These are phyloP conservation scores for Metaphire vulgaris DNA, from an alignment of 1,140 invertebrate genomes.

Conservation along the genomic window DNA sequence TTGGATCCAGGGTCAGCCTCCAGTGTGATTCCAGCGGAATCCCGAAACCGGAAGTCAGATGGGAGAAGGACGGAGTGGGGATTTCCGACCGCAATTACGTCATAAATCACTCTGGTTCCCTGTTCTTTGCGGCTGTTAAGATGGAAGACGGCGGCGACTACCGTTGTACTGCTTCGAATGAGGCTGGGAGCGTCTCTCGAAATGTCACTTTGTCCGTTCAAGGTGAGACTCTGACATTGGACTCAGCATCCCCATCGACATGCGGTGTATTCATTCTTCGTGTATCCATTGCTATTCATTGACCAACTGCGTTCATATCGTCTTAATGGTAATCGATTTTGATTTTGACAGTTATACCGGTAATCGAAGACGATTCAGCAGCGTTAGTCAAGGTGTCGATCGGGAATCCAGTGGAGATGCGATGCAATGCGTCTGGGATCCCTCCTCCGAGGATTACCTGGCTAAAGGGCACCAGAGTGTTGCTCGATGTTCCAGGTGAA, in stretches of 20 bases:
- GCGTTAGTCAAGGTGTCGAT: conserved; percentile 26
- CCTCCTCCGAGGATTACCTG: conserved; percentile 47
- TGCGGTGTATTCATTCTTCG: too few relatives aligned
- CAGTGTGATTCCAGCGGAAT: conserved; percentile 40
- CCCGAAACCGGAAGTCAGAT: conserved; percentile 45
- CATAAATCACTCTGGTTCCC: conserved; percentile 41
- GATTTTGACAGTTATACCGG: conserved; percentile 31
- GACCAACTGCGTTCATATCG: too few relatives aligned
- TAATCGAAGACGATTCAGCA: conserved; percentile 15
- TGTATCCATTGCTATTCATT: too few relatives aligned
- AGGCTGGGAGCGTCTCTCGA: conserved; percentile 39
- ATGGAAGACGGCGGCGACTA: conserved; percentile 52
- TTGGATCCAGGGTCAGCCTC: conserved; percentile 36
- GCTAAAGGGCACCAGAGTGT: conserved; percentile 45
- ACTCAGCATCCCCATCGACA: too few relatives aligned
- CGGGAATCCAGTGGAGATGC: conserved; percentile 39
- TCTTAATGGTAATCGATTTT: too few relatives aligned
- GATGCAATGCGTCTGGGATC: conserved; percentile 48
- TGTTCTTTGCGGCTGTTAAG: conserved; percentile 50
- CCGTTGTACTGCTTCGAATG: conserved; percentile 60
- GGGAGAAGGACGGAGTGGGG: conserved; percentile 47
- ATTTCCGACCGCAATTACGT: conserved; percentile 36
- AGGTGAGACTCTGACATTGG: too few relatives aligned
- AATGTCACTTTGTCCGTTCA: conserved; percentile 40
- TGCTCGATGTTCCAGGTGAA: conserved; percentile 32